These are phyloP conservation scores for Tenthredo mesomela DNA, from an alignment of 2,888 invertebrate genomes.

Conservation along the genomic window DNA sequence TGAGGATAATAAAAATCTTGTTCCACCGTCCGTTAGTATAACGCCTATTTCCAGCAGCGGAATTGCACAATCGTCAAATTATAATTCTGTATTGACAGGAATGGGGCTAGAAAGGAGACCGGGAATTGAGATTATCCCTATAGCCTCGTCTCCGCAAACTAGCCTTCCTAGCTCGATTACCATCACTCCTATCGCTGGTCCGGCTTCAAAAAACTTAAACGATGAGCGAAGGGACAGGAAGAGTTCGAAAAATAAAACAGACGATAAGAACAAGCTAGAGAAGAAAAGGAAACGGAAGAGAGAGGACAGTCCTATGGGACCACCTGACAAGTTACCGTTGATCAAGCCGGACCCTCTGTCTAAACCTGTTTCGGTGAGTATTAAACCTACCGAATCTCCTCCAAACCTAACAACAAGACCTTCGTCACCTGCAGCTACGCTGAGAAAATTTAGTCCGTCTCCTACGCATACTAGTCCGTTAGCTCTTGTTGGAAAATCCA, in stretches of 20 bases:
- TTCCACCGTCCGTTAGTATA: constrained; percentile 83
- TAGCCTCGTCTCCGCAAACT: constrained; percentile 83
- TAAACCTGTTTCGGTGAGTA: constrained; percentile 87
- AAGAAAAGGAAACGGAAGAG: constrained; percentile 88
- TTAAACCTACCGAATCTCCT: constrained; percentile 85
- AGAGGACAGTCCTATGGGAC: constrained; percentile 89
- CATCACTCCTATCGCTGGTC: constrained; percentile 87
- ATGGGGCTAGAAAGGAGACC: constrained; percentile 85
- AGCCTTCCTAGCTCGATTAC: constrained; percentile 90
- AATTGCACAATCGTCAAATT: constrained; percentile 78
- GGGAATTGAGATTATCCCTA: constrained; percentile 92
- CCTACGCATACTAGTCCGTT: constrained; percentile 85
- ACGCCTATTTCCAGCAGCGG: constrained; percentile 79
- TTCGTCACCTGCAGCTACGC: constrained; percentile 84
- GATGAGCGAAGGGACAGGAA: constrained; percentile 78
- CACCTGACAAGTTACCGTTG: constrained; percentile 89
- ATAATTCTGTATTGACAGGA: constrained; percentile 82
- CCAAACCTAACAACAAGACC: constrained; percentile 79
- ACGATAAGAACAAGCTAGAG: constrained; percentile 80
- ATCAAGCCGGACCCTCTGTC: constrained; percentile 86
- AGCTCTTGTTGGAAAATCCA: constrained; percentile 82
- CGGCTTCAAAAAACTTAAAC: constrained; percentile 78
- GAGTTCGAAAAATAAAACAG: constrained; percentile 75
- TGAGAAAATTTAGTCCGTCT: constrained; percentile 87
- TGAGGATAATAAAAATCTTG: constrained; percentile 81